Base-by-base conservation (phyloP, 37 sponge, comb jelly and placozoan genomes). In the Halichondria panicea region DNA sequence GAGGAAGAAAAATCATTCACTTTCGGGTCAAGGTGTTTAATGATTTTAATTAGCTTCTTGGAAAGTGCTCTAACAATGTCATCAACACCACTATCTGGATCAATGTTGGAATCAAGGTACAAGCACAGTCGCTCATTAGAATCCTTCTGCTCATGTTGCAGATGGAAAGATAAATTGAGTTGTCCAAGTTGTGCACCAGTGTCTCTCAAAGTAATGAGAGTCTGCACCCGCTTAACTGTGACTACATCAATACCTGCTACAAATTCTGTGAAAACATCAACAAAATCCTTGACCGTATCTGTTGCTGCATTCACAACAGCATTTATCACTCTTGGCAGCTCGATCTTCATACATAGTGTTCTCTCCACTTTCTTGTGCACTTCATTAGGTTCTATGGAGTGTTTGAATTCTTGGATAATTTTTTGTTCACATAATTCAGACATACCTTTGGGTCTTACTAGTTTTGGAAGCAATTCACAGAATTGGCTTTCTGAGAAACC, bases 361-460 rank as follows among this genome's bases (percentile, higher is more conserved):
- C 22, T 55, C 19, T 70, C 33, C 18, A 69, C 39, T 8, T 68
- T 36, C n/a, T 2, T 46, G 15, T 46, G 43, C 25, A 69, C 32
- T 56, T 72, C 59, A 72, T 22, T 48, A 72, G 11, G 36, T 24
- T 72, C 59, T 36, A 24, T 37, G 12, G n/a, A 21, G 9, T n/a
- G n/a, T n/a, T 11, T 22, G 34, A 57, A 72, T 28, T 32, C 61
- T 79, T 68, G 45, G 24, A 21, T 22, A 58, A 57, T 31, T 13
- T 50, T 15, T 41, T 79, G 70, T 4, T 36, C 6, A 6, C 54
- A 54, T 13, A 32, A 53, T 31, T 46, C 15, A 53, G 72, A 71
- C 32, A 71, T 32, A 2, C 36, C 21, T 1, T 36, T 53, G 1
- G 72, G 72, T 21, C 38, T 48, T 53, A 71, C 54, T 7, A 5